Conservation (phyloP, 2,797 vertebrate genomes). For the Halcyon chelicuti region DNA sequence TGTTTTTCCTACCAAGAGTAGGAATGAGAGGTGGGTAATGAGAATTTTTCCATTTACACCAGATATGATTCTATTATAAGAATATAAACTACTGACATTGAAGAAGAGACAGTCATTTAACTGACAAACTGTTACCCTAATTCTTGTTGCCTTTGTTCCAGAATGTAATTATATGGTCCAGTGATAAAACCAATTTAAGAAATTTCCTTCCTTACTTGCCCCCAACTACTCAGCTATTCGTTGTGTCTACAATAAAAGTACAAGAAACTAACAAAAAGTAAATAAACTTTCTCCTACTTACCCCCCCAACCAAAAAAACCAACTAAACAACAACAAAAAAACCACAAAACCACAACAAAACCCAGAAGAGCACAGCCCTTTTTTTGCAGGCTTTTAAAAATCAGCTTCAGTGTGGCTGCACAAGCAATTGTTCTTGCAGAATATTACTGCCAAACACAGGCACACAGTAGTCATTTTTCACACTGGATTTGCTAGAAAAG, state of each 20-base stretch:
- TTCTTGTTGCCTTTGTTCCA: neutral
- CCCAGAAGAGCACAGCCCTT: neutral
- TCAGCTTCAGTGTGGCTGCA: neutral
- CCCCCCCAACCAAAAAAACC: fast-evolving
- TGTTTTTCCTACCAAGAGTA: neutral
- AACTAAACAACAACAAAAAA: neutral
- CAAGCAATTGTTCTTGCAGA: neutral
- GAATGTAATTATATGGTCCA: neutral
- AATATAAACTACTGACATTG: neutral
- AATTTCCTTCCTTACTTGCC: neutral
- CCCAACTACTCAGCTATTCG: neutral
- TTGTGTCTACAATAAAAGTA: neutral
- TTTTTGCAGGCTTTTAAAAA: neutral
- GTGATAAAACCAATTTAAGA: neutral
- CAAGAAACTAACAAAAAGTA: neutral
- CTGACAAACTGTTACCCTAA: neutral
- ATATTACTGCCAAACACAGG: neutral
- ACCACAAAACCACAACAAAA: too few species aligned
- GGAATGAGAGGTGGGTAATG: neutral
- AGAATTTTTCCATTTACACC: neutral
- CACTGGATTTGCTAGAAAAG: neutral
- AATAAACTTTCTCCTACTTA: neutral
- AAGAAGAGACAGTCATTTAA: neutral
- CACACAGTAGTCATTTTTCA: neutral
- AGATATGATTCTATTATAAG: neutral